Base-by-base conservation (phyloP, 1,140 invertebrate genomes). In the Scaptomyza pallida region DNA sequence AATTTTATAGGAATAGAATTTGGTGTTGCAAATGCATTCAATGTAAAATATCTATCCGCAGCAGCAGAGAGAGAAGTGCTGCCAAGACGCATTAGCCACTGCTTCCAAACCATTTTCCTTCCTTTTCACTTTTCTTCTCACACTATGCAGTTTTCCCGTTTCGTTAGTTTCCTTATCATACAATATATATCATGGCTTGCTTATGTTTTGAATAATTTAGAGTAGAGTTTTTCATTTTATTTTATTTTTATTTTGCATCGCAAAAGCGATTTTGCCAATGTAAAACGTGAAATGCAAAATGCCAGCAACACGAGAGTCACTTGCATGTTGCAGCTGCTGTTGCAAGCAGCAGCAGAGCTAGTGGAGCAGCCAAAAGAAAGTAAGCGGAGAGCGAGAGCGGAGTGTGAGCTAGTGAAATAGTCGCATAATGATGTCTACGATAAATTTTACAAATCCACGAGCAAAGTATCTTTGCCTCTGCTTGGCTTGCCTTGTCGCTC, bases 161-260 rank as follows among this genome's bases (percentile, higher is more conserved):
- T 23, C 30, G 6, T 48, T 37, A 41, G 54, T 65, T 55, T 59
- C 41, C 30, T 19, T 50, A 60, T 62, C 55, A 69, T 59, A 79
- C 56, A 70, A 76, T 70, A 76, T 70, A 76, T 59, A 79, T 85
- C 80, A 85, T 69, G 50, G 63, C 72, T 76, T 75, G 78, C 78
- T 79, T 83, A 76, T 83, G 80, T 85, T 85, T 76, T 83, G 80
- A 83, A 83, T 83, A 83, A 83, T 85, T 83, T 79, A 79, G 26
- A 23, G 59, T 35, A 16, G 57, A 26, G 30, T 75, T 54, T 68
- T 45, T 54, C 33, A 30, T 19, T 54, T 71, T n/a, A n/a, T n/a
- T n/a, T n/a, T n/a, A n/a, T n/a, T n/a, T n/a, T n/a, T n/a, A n/a
- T 81, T 82, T 75, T 75, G 43, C 75, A 82, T 83, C 78, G 75